Base-by-base conservation (phyloP, 1,140 invertebrate species). In the Potamilus streckersoni region DNA sequence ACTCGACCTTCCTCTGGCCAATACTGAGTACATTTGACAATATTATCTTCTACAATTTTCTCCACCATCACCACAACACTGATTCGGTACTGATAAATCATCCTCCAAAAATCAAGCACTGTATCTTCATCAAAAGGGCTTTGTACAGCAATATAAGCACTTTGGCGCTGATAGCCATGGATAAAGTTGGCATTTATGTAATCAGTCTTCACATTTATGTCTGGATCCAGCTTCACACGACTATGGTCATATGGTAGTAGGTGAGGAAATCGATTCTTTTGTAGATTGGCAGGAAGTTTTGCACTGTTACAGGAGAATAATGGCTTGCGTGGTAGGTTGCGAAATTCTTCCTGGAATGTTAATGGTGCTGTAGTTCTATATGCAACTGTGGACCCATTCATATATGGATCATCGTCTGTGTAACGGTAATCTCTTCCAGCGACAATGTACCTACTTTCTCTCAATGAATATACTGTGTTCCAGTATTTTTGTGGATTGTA, bases 101-200 rank as follows among this genome's bases (percentile, higher is more conserved):
- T 83, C 20, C 83, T 67, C 88, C 88, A 90, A 61, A 90, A 90
- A 74, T 89, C 87, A 0, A 85, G 63, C 3, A 85, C 84, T 11
- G 87, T 88, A n/a, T 84, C 80, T 19, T 86, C 83, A 61, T 88
- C 83, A 77, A 88, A 89, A 2, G 89, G 88, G 71, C 88, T 89
- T 71, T 88, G 87, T 14, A 87, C 84, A 19, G 89, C 89, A 62
- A 90, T 89, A 77, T 89, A 90, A 1, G 79, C 79, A n/a, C 78
- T 66, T 17, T 78, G 71, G 58, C 81, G 80, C 58, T 84, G 79
- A 79, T 83, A 88, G 4, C 85, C 85, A 31, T 84, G 76, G 12
- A 90, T 81, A 77, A 83, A 88, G 76, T 83, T 99, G 20, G 98
- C 97, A 91, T 99, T 99, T 79, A 99, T 99, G 86, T 99, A 99